Evolutionary conservation across 2,888 invertebrate genomes (phyloP), one percentile per base, ranked within the genome.

Genomic region (Diarsia dahlii): DNA sequence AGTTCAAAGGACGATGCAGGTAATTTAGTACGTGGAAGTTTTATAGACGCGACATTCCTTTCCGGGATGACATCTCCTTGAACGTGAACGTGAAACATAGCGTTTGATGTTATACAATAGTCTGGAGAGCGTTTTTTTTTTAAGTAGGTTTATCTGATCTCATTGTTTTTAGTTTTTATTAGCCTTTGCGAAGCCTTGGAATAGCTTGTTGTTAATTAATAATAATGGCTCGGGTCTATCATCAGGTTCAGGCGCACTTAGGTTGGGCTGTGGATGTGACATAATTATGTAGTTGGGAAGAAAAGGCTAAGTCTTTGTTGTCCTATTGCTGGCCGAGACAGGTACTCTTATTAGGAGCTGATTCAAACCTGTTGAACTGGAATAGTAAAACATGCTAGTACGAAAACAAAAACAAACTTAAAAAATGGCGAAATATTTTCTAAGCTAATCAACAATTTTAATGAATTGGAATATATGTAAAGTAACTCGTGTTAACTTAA

Each of bases 1-100:
- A 77, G 66, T 74, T 85, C 82, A 87, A 77, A 86, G 74, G 65
- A 76, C 71, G 58, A 63, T 74, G 73, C 75, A 79, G 76, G 73
- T 76, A 85, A 85, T 84, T 85, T 67, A 34, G n/a, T 66, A 76
- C 66, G 71, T 67, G 74, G 18, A 75, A 54, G 39, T 81, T 76
- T 84, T 84, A 9, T 71, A 54, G 67, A 73, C 67, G n/a, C 48
- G 46, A 56, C 58, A 52, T 76, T 48, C 66, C 54, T 58, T 58
- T 54, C 58, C 39, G 54, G 50, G 48, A n/a, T 65, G 50, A n/a
- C 45, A 65, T 50, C 70, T 46, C 56, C 28, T 67, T 34, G 9
- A 6, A 68, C 52, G 13, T 63, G 56, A 68, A 56, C 78, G 23
- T 64, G 60, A 28, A 45, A 71, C 68, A 13, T 8, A 52, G 23